Base-by-base conservation (phyloP, 2,797 vertebrate species). In the Chrysocyon brachyurus region DNA sequence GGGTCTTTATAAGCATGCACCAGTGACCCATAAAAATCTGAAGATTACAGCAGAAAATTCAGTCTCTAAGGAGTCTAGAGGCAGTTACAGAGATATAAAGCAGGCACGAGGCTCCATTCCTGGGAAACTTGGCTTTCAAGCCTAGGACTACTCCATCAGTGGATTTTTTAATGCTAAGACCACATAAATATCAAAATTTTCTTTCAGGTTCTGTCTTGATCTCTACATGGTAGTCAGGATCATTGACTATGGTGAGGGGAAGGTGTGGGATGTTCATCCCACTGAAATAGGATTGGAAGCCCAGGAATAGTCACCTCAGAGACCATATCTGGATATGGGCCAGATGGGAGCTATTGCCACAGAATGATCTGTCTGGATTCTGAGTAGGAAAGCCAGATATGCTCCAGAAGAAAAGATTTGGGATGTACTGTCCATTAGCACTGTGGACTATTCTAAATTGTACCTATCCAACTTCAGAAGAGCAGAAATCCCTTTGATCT, bases 121-220 rank as follows among this genome's bases (percentile, higher is more conserved):
- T 83, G 19, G 26, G 78, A 91, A 87, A 61, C 22, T 49, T 75
- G 11, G 10, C 22, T 36, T 33, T 86, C 11, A 36, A 82, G 56
- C 10, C 28, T 83, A 77, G n/a, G 86, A 33, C 59, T 57, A 46
- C 17, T 61, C 28, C 12, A 73, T 79, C 16, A 49, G 24, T 63
- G 15, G 14, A 15, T 82, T n/a, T 57, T 63, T 68, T 21, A 77
- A 84, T 91, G 11, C 31, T 57, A 26, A 70, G 46, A 78, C 26
- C 63, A 16, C 22, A 12, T 33, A 64, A 52, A 46, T 15, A 78
- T 12, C 17, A n/a, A 15, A 88, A 87, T 33, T 78, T 72, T 28
- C 11, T 89, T 79, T 96, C 93, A 54, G 31, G 33, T 24, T 95
- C 19, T 66, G 7, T 95, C 59, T 68, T 87, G 10, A 90, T 64